Conservation (phyloP, 2,888 invertebrate species). For the Philonicus albiceps region DNA sequence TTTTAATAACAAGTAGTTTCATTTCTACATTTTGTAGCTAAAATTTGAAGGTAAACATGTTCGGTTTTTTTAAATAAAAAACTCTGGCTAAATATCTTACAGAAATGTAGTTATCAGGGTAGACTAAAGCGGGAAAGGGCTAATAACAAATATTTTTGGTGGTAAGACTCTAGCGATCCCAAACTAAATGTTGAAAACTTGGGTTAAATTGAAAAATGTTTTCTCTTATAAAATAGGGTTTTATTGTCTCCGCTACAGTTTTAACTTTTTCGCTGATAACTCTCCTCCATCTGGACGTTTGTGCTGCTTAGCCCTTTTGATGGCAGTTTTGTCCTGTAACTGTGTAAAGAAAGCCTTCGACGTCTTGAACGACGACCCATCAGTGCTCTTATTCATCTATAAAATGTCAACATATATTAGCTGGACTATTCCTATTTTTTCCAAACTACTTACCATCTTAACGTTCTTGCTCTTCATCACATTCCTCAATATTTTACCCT, state of each 20-base stretch:
- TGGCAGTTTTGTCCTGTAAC: conserved; percentile 77
- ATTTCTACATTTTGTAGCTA: too few relatives aligned
- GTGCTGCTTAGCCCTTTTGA: conserved; percentile 60
- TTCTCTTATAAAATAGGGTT: background rate
- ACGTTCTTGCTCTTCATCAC: conserved; percentile 72
- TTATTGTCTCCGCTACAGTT: conserved; percentile 64
- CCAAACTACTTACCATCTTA: conserved; percentile 64
- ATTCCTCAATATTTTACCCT: conserved; percentile 69
- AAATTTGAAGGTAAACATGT: too few relatives aligned
- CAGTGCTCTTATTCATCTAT: conserved; percentile 62
- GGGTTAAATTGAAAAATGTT: background rate
- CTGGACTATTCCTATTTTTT: conserved; percentile 47
- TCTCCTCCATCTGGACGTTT: conserved; percentile 62
- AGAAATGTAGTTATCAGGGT: too few relatives aligned
- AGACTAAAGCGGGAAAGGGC: too few relatives aligned
- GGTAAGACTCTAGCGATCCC: too few relatives aligned
- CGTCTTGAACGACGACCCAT: conserved; percentile 70
- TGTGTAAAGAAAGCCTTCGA: conserved; percentile 87
- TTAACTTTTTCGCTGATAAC: conserved; percentile 69
- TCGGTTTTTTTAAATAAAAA: too few relatives aligned
- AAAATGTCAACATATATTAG: conserved; percentile 44
- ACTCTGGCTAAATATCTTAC: too few relatives aligned
- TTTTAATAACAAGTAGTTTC: too few relatives aligned
- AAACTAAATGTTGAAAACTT: too few relatives aligned
- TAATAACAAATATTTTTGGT: too few relatives aligned